Evolutionary conservation across 2,888 invertebrate species (phyloP).

Genomic region (Drosophila kuntzei): DNA sequence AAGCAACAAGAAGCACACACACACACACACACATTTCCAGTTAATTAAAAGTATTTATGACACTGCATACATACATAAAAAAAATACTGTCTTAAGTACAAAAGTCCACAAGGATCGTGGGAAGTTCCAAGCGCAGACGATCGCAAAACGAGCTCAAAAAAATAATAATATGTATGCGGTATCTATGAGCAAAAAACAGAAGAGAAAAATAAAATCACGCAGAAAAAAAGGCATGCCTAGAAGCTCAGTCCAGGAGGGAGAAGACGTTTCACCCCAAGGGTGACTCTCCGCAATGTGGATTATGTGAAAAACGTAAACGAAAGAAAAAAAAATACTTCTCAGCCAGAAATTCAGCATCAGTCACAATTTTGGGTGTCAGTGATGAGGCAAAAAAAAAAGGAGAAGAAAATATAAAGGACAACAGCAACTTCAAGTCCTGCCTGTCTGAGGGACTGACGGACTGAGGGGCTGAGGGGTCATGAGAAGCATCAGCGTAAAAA

Average conservation of each 20-base stretch:
- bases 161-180: constrained; percentile 22
- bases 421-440: constrained; percentile 23
- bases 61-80: constrained; percentile 40
- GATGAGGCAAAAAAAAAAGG: constrained; percentile 21
- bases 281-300: constrained; percentile 31
- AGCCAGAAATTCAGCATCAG: constrained; percentile 22
- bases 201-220: constrained; percentile 31
- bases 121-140: constrained; percentile 75
- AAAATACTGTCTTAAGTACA: constrained; percentile 68
- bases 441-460: constrained; percentile 35
- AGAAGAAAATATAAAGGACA: constrained; percentile 33
- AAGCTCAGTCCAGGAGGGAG: constrained; percentile 10
- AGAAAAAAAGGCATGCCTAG: constrained; percentile 36
- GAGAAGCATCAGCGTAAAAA: constrained; percentile 38
- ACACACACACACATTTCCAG: constrained; percentile 58
- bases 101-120: constrained; percentile 83
- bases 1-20: constrained; percentile 6
- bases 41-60: constrained; percentile 70
- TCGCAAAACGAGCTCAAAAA: constrained; percentile 59
- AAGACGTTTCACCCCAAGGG: constrained; percentile 39
- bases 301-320: constrained; percentile 38
- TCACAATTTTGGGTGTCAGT: constrained; percentile 21
- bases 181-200: constrained; percentile 51
- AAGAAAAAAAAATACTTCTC: constrained; percentile 52
- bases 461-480: constrained; percentile 54